Percentiles rank a stretch among this genome's conserved stretches.
Evolutionary conservation across 1,140 invertebrate species (phyloP).

Genomic region (Chionoecetes opilio): DNA sequence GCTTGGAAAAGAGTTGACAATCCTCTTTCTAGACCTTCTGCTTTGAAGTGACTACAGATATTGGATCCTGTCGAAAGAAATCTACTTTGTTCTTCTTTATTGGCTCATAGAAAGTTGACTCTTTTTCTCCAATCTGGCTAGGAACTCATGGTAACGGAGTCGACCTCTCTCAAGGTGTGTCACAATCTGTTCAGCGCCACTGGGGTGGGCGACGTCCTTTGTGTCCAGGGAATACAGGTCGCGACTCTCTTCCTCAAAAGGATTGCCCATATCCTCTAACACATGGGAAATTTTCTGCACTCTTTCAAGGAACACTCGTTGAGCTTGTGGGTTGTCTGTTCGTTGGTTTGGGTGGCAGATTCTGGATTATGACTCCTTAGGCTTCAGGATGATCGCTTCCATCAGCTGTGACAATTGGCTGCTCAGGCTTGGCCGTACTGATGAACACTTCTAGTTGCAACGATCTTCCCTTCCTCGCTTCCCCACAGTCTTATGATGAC

Average conservation of each 20-base stretch:
- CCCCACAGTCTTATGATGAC: too few species aligned
- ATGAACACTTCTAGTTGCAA: not conserved
- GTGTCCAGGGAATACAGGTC: not conserved
- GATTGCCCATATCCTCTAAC: not conserved
- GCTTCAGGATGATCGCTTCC: not conserved
- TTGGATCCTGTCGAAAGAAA: not conserved
- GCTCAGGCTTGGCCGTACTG: too few species aligned
- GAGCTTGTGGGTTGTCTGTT: not conserved
- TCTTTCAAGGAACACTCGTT: not conserved
- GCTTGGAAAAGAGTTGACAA: conserved; percentile 8
- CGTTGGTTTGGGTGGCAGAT: not conserved
- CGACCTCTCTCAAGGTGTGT: not conserved
- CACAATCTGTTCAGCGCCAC: not conserved
- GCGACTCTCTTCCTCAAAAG: not conserved
- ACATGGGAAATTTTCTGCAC: not conserved
- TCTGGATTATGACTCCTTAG: not conserved
- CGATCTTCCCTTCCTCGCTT: too few species aligned
- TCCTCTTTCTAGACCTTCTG: not conserved
- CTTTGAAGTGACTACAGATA: not conserved
- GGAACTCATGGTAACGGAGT: not conserved
- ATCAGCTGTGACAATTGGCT: conserved; percentile 14
- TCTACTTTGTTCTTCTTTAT: not conserved
- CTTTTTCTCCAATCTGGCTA: not conserved
- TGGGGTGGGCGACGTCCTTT: not conserved
- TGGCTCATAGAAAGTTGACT: not conserved